Evolutionary conservation across 2,888 invertebrate genomes (phyloP).

Genomic region (Pseudanteris insignis): DNA sequence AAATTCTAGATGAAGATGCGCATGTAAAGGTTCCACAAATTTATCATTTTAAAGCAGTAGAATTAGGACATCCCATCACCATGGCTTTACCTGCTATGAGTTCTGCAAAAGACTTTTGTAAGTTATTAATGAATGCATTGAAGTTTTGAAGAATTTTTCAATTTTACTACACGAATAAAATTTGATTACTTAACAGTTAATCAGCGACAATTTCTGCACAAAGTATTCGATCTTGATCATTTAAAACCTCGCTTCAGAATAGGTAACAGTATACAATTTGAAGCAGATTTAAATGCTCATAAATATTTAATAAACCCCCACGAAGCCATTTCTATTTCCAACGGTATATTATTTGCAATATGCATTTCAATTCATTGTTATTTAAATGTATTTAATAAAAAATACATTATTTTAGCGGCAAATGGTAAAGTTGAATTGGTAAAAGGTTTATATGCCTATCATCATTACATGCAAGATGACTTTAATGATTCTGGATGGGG

Average conservation of each 20-base stretch:
- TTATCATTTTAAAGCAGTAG: too few species aligned
- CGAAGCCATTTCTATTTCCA: constrained; percentile 67
- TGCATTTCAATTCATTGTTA: neutral
- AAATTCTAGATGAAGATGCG: too few species aligned
- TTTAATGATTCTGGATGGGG: constrained; percentile 99
- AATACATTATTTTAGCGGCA: constrained; percentile 32
- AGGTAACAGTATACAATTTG: constrained; percentile 73
- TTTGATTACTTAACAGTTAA: constrained; percentile 69
- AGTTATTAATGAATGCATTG: too few species aligned
- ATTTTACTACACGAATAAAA: neutral
- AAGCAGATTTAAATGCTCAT: constrained; percentile 65
- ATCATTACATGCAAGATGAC: constrained; percentile 96
- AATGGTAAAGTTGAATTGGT: constrained; percentile 72
- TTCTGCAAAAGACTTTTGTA: too few species aligned
- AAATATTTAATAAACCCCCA: constrained; percentile 79
- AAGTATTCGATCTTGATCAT: constrained; percentile 74
- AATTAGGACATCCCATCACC: too few species aligned
- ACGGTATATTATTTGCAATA: too few species aligned
- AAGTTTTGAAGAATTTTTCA: too few species aligned
- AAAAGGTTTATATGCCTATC: constrained; percentile 88
- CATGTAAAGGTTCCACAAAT: too few species aligned
- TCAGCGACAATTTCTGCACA: constrained; percentile 76
- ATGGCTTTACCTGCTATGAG: too few species aligned
- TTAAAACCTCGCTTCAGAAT: constrained; percentile 80
- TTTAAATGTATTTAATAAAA: neutral